Percentiles rank a stretch among this genome's conserved stretches.
phyloP scores from a whole-genome alignment of 2,113 vertebrate species.

The Gorsachius goisagi region DNA sequence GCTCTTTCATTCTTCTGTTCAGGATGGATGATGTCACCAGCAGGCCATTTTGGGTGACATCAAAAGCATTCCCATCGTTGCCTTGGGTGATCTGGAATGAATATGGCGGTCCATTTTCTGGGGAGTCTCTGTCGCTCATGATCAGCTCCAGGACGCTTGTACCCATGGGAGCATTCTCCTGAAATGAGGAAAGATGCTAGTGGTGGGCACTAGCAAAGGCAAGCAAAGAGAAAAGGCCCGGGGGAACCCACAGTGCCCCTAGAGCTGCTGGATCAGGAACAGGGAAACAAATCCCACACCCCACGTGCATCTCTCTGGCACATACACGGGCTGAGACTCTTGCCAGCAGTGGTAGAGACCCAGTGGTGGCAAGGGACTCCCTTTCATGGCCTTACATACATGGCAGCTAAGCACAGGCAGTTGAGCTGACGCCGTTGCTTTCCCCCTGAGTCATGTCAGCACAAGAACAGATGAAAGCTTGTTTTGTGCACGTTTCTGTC shows the following conservation, averaged over 20 bases:
- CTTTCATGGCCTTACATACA: background rate
- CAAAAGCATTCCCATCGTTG: conserved; percentile 85
- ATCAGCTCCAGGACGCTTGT: conserved; percentile 86
- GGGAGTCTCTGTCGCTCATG: conserved; percentile 89
- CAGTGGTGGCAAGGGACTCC: background rate
- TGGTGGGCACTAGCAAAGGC: background rate
- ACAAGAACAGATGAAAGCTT: background rate
- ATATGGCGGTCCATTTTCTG: conserved; percentile 89
- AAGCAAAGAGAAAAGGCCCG: background rate
- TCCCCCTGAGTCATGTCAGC: background rate
- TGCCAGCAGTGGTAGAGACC: background rate
- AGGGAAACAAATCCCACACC: background rate
- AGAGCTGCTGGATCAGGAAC: background rate
- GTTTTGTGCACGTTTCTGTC: background rate
- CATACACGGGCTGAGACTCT: background rate
- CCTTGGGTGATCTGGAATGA: conserved; percentile 88
- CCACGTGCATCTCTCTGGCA: background rate
- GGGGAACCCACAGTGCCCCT: background rate
- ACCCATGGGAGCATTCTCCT: conserved; percentile 88
- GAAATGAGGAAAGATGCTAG: background rate
- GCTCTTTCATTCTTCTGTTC: conserved; percentile 76
- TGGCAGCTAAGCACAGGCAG: background rate
- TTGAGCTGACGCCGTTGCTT: background rate
- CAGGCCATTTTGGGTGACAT: conserved; percentile 87
- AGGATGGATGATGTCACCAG: conserved; percentile 82